Conservation (phyloP, 2,113 vertebrate species). For the Tichodroma muraria region DNA sequence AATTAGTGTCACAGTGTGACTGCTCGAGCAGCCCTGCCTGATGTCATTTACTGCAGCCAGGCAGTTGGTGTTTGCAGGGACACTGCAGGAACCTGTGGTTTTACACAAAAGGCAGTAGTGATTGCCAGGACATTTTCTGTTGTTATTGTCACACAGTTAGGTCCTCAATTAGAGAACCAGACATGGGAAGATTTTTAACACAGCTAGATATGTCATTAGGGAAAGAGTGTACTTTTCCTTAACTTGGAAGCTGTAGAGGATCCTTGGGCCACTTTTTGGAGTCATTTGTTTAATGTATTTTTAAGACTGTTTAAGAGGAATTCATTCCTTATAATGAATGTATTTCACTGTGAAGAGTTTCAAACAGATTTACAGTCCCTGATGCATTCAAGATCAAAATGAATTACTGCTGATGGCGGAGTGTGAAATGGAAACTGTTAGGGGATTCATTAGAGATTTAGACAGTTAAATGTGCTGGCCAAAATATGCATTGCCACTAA, state of each 20-base stretch:
- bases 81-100: not conserved
- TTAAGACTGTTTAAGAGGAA: not conserved
- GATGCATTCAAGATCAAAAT: slow-evolving; percentile 6
- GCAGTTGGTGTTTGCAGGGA: not conserved
- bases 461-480: not conserved
- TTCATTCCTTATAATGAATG: not conserved
- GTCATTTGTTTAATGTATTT: slow-evolving; percentile 1
- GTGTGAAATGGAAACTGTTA: not conserved
- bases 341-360: not conserved
- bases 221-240: not conserved
- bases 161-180: not conserved
- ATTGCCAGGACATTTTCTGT: not conserved
- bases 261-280: not conserved
- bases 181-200: not conserved
- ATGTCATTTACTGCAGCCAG: not conserved
- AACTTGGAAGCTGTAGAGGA: not conserved
- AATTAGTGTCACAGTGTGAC: not conserved
- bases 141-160: not conserved
- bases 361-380: not conserved
- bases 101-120: not conserved
- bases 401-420: not conserved
- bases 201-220: not conserved
- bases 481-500: not conserved
- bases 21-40: not conserved
- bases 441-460: slow-evolving; percentile 22